Evolutionary conservation across 2,113 vertebrate species (phyloP).

Genomic region (Calonectris borealis): DNA sequence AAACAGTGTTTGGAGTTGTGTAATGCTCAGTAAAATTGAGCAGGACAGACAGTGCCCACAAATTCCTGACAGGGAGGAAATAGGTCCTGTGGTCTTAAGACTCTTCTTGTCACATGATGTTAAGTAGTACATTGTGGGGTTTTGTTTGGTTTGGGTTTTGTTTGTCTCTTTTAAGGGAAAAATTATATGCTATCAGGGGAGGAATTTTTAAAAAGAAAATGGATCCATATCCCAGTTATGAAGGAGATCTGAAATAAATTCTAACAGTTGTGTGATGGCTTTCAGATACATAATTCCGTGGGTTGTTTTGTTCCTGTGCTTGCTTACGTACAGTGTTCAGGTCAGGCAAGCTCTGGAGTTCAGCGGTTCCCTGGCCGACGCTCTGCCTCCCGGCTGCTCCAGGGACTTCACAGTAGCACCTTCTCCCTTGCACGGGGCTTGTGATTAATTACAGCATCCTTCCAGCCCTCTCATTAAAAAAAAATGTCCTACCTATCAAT

Average conservation of each 20-base stretch:
- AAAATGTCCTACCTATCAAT: background rate
- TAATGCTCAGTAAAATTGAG: background rate
- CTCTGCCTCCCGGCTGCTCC: background rate
- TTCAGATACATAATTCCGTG: background rate
- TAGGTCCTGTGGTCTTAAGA: background rate
- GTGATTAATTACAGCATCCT: background rate
- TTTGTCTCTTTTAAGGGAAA: background rate
- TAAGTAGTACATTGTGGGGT: background rate
- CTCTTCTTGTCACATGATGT: background rate
- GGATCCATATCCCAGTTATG: background rate
- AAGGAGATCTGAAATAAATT: background rate
- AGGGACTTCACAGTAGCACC: background rate
- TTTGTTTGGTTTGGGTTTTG: background rate
- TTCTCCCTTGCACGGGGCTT: background rate
- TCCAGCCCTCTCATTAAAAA: background rate
- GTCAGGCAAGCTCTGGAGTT: background rate
- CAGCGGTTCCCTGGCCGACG: rapidly evolving
- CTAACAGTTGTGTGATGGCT: background rate
- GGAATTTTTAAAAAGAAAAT: background rate
- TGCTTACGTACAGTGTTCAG: rapidly evolving
- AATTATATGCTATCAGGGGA: background rate
- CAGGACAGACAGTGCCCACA: background rate
- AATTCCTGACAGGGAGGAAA: background rate
- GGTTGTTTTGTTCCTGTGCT: background rate
- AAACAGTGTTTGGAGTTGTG: background rate